Percentiles rank a stretch among this genome's conserved stretches.
phyloP scores from a whole-genome alignment of 2,888 invertebrate genomes.

The Andrena chrysosceles region DNA sequence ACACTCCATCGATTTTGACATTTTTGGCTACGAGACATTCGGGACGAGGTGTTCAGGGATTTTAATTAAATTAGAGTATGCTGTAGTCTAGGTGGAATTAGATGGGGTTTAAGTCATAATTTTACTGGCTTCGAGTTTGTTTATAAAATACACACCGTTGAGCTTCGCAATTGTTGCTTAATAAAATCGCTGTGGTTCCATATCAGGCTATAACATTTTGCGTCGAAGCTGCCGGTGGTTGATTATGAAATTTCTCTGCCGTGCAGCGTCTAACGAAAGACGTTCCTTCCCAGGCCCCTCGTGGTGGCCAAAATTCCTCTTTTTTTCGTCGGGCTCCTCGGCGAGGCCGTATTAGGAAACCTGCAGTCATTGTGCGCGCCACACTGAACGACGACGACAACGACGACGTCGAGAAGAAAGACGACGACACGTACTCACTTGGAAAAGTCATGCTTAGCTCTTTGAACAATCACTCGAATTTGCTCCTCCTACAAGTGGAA shows the following conservation, averaged over 20 bases:
- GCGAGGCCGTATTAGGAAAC: constrained; percentile 82
- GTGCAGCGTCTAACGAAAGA: constrained; percentile 61
- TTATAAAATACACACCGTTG: no score
- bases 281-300: constrained; percentile 68
- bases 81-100: no score
- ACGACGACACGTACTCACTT: constrained; percentile 29
- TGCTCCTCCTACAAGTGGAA: neutral
- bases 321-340: constrained; percentile 72
- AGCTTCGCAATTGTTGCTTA: no score
- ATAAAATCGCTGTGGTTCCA: no score
- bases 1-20: no score
- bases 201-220: neutral
- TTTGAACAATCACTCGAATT: neutral
- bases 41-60: no score
- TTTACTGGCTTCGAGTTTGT: no score
- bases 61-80: no score
- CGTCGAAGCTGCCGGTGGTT: neutral
- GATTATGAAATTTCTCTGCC: constrained; percentile 66
- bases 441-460: constrained; percentile 8
- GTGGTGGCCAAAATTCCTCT: constrained; percentile 79
- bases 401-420: constrained; percentile 57
- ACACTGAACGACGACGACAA: constrained; percentile 69
- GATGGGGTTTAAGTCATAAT: no score
- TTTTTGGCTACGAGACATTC: no score
- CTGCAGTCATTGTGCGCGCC: constrained; percentile 80